A percentile compares a stretch with the other conserved stretches of the same genome.
Evolutionary conservation across 2,888 invertebrate genomes (phyloP).

Genomic region (Pachydiplax longipennis): DNA sequence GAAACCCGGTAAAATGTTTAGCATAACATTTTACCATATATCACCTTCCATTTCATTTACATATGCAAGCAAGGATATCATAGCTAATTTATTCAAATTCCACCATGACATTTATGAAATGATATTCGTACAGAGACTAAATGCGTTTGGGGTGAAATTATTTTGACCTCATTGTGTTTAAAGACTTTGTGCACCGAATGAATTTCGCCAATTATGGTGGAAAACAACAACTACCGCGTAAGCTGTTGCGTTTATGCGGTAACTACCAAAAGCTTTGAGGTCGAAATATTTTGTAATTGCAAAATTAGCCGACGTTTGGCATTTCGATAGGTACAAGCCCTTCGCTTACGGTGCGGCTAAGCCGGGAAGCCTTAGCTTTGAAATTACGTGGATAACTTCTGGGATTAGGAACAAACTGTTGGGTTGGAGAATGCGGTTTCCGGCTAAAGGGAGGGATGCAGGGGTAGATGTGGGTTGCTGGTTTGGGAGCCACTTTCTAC

Average conservation of each 20-base stretch:
- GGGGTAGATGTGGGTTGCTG: not conserved
- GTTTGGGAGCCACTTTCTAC: not conserved
- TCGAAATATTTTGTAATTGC: conserved; percentile 10
- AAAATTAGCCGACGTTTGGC: not conserved
- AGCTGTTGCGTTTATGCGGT: not conserved
- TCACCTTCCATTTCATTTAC: no score
- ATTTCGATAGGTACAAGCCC: not conserved
- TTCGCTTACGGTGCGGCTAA: conserved; percentile 11
- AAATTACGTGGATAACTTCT: conserved; percentile 24
- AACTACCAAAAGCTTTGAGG: not conserved
- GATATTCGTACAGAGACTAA: not conserved
- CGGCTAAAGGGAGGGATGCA: not conserved
- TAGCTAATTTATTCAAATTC: no score
- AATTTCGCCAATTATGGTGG: not conserved
- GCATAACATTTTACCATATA: no score
- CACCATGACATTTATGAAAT: not conserved
- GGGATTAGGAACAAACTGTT: conserved; percentile 36
- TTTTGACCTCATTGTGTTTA: not conserved
- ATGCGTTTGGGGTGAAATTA: not conserved
- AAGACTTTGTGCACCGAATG: not conserved
- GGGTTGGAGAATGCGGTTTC: conserved; percentile 16
- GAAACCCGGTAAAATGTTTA: no score
- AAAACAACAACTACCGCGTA: not conserved
- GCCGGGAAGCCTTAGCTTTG: conserved; percentile 18
- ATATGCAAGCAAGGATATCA: no score